Percentiles rank a stretch among this genome's conserved stretches.
phyloP scores from a whole-genome alignment of 2,113 vertebrate genomes.

The Oryzias curvinotus region DNA sequence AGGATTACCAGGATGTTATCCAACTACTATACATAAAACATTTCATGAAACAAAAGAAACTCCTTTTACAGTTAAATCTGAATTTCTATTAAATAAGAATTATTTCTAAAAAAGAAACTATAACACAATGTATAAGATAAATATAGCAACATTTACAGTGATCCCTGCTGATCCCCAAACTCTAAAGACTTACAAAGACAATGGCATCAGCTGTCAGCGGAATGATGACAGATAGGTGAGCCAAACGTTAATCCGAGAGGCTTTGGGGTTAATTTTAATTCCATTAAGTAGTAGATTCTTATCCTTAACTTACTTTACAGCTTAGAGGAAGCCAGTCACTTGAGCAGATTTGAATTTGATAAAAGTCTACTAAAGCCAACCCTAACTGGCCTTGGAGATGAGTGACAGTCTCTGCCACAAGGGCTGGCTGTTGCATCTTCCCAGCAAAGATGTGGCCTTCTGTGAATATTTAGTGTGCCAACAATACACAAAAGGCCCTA shows the following conservation, averaged over 20 bases:
- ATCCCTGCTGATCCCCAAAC: not conserved
- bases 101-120: too few relatives aligned
- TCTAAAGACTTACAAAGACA: not conserved
- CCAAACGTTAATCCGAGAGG: not conserved
- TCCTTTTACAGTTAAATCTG: too few relatives aligned
- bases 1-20: too few relatives aligned
- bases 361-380: slow-evolving; percentile 1
- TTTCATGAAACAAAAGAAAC: too few relatives aligned
- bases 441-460: not conserved
- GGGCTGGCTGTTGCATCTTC: slow-evolving; percentile 1
- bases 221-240: slow-evolving; percentile 3
- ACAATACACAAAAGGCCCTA: not conserved
- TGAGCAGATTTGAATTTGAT: not conserved
- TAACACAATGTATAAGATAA: too few relatives aligned
- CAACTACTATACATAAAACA: too few relatives aligned
- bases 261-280: not conserved
- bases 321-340: not conserved
- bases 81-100: too few relatives aligned
- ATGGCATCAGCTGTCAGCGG: not conserved
- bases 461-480: not conserved
- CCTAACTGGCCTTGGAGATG: not conserved
- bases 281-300: not conserved
- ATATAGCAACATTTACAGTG: not conserved
- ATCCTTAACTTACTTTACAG: not conserved
- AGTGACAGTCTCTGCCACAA: not conserved